phyloP scores from a whole-genome alignment of 2,113 vertebrate species.

The Bubo bubo region DNA sequence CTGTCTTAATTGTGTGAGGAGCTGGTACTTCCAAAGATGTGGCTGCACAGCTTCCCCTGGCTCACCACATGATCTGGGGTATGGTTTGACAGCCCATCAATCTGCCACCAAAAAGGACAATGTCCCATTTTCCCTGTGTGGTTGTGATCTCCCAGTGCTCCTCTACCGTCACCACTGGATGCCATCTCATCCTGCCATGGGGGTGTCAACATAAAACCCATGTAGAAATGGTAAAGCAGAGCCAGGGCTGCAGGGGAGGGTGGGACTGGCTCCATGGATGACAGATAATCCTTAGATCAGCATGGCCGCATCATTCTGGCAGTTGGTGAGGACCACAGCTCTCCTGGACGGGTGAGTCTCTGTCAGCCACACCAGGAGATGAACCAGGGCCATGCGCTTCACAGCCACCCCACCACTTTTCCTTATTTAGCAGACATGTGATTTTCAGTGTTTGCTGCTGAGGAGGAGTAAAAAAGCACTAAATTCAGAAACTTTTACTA shows the following conservation, averaged over 20 bases:
- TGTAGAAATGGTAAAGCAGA: background rate
- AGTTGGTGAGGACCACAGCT: background rate
- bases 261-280: accelerated
- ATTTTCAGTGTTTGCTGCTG: background rate
- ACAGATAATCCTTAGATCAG: accelerated
- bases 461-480: background rate
- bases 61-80: accelerated
- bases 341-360: background rate
- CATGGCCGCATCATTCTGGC: accelerated
- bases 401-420: background rate
- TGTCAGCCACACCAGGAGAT: background rate
- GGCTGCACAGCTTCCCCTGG: background rate
- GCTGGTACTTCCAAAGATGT: background rate
- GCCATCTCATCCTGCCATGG: background rate
- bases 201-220: background rate
- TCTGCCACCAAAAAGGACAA: background rate
- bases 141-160: background rate
- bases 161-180: background rate
- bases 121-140: background rate
- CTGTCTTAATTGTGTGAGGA: background rate
- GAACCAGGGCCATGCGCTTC: background rate
- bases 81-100: background rate
- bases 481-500: background rate
- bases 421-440: background rate
- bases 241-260: background rate